Evolutionary conservation across 35 echinoderm and acorn worm species (phyloP).

Genomic region (Ptychodera flava): DNA sequence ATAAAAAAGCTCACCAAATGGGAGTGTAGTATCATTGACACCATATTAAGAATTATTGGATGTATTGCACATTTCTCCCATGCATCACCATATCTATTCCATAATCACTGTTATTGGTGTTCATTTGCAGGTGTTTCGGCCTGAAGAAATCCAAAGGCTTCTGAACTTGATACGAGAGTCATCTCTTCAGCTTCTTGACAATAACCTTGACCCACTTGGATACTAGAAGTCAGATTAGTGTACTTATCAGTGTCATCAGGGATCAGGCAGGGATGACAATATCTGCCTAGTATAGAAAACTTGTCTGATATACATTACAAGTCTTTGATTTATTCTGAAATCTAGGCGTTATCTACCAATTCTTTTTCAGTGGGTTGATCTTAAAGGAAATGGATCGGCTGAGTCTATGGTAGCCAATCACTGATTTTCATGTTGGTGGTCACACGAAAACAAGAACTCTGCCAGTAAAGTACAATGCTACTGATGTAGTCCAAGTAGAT

Average conservation of each 20-base stretch:
- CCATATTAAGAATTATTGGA: background rate
- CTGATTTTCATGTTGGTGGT: no score
- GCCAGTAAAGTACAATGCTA: no score
- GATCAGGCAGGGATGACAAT: no score
- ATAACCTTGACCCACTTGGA: conserved; percentile 78
- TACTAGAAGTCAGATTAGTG: conserved; percentile 38
- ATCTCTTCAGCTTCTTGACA: conserved; percentile 64
- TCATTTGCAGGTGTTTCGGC: conserved; percentile 59
- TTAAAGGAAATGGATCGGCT: background rate
- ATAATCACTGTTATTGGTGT: background rate
- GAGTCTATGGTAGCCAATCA: background rate
- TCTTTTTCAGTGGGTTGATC: no score
- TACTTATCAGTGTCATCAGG: background rate
- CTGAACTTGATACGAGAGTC: conserved; percentile 67
- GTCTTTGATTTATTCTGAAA: background rate
- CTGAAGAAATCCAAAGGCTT: conserved; percentile 61
- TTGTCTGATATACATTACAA: background rate
- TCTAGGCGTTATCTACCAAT: no score
- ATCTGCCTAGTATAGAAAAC: no score
- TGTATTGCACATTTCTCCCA: background rate
- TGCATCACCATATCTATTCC: background rate
- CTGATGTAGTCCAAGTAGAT: no score
- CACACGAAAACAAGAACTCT: no score
- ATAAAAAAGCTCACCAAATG: background rate
- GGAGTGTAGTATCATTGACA: background rate